phyloP scores from a whole-genome alignment of 1,140 invertebrate genomes.

The Ooceraea biroi region DNA sequence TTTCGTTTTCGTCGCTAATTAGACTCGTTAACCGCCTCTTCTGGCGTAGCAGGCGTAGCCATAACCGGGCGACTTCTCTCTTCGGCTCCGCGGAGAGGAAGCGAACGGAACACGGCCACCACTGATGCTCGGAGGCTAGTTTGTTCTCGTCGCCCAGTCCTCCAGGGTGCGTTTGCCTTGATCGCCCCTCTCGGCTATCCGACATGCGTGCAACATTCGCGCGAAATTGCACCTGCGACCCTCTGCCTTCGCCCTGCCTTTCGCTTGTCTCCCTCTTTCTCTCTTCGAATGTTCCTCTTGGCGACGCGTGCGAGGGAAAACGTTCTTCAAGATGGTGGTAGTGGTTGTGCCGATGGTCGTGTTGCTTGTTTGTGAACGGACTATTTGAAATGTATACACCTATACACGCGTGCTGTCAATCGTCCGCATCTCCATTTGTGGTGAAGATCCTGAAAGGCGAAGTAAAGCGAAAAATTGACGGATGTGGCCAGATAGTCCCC shows the following conservation, averaged over 20 bases:
- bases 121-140: conserved; percentile 81
- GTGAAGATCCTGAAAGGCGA: not conserved
- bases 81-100: conserved; percentile 74
- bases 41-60: conserved; percentile 81
- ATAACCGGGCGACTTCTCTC: conserved; percentile 82
- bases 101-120: conserved; percentile 73
- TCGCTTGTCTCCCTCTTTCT: conserved; percentile 23
- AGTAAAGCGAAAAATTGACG: not conserved
- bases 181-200: conserved; percentile 76
- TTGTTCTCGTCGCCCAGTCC: conserved; percentile 82
- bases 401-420: conserved; percentile 20
- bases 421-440: not conserved
- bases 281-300: conserved; percentile 39
- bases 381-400: not conserved
- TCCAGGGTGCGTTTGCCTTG: conserved; percentile 84
- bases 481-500: not conserved
- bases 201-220: conserved; percentile 73
- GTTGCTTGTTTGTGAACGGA: conserved; percentile 49
- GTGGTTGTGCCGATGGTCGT: conserved; percentile 58
- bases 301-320: conserved; percentile 66
- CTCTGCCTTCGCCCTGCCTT: not conserved
- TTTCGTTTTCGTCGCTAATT: conserved; percentile 87
- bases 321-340: conserved; percentile 41
- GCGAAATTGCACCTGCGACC: conserved; percentile 74
- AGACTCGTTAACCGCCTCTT: conserved; percentile 85